Percentiles rank a stretch among this genome's conserved stretches.
phyloP scores from a whole-genome alignment of 37 sponge, comb jelly and placozoan species.

The Amphimedon queenslandica region DNA sequence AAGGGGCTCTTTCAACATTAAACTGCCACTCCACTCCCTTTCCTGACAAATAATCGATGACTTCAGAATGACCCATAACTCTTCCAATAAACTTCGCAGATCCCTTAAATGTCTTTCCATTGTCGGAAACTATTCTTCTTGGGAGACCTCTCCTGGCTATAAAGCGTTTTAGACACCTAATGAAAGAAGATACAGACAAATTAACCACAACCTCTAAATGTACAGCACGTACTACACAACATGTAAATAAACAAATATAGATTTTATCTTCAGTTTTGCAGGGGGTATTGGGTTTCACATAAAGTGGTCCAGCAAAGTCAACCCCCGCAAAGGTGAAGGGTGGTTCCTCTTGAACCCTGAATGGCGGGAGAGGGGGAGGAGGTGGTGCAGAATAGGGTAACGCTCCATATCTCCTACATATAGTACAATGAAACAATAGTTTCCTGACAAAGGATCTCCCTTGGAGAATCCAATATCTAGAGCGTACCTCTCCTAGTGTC shows the following conservation, averaged over 20 bases:
- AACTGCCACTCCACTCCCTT: too few relatives aligned
- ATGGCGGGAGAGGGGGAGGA: constrained; percentile 17
- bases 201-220: constrained; percentile 22
- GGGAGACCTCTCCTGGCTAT: constrained; percentile 20
- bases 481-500: constrained; percentile 18
- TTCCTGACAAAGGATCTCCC: constrained; percentile 23
- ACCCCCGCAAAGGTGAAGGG: constrained; percentile 13
- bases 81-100: not conserved
- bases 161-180: constrained; percentile 24
- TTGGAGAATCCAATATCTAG: constrained; percentile 17
- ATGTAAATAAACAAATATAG: too few relatives aligned
- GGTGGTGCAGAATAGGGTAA: not conserved
- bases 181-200: constrained; percentile 8
- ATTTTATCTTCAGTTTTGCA: too few relatives aligned
- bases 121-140: constrained; percentile 14
- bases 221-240: constrained; percentile 10
- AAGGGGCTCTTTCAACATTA: too few relatives aligned
- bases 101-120: constrained; percentile 21
- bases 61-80: not conserved
- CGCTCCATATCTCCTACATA: constrained; percentile 4
- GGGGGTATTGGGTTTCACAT: constrained; percentile 12
- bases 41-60: not conserved
- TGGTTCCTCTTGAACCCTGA: constrained; percentile 7
- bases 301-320: constrained; percentile 18
- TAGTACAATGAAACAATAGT: constrained; percentile 7